phyloP scores from a whole-genome alignment of 2,888 invertebrate genomes.

The Aricia artaxerxes region DNA sequence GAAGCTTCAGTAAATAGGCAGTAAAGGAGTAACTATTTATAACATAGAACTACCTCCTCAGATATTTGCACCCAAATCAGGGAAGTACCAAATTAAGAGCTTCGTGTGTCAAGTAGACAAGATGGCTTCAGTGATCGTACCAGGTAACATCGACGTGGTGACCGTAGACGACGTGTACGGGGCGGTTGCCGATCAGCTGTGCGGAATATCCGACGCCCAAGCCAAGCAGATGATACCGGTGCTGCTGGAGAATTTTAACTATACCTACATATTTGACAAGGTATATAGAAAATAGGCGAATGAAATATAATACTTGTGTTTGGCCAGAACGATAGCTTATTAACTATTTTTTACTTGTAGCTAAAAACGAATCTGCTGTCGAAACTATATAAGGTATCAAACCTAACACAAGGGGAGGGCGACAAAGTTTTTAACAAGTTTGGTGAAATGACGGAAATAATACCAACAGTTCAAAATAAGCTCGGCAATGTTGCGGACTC shows the following conservation, averaged over 20 bases:
- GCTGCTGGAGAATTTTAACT: conserved; percentile 70
- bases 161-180: conserved; percentile 58
- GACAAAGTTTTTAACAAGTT: conserved; percentile 61
- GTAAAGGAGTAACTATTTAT: background rate
- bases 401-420: conserved; percentile 71
- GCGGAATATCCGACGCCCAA: conserved; percentile 61
- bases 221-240: conserved; percentile 63
- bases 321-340: background rate
- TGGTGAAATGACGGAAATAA: conserved; percentile 63
- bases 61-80: conserved; percentile 55
- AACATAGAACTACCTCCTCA: conserved; percentile 41
- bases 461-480: conserved; percentile 65
- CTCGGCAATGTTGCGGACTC: conserved; percentile 53
- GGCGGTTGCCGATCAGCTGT: conserved; percentile 70
- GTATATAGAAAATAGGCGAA: conserved; percentile 46
- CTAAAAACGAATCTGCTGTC: conserved; percentile 66
- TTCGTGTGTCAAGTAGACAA: conserved; percentile 60
- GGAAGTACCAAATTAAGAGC: conserved; percentile 51
- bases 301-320: conserved; percentile 7
- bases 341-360: conserved; percentile 47
- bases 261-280: conserved; percentile 56
- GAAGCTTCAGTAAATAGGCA: background rate
- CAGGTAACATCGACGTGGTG: conserved; percentile 53
- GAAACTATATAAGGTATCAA: conserved; percentile 71
- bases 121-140: conserved; percentile 55